These are phyloP conservation scores for Acanthaster planci DNA, from an alignment of 35 echinoderm and acorn worm genomes.

Conservation along the genomic window DNA sequence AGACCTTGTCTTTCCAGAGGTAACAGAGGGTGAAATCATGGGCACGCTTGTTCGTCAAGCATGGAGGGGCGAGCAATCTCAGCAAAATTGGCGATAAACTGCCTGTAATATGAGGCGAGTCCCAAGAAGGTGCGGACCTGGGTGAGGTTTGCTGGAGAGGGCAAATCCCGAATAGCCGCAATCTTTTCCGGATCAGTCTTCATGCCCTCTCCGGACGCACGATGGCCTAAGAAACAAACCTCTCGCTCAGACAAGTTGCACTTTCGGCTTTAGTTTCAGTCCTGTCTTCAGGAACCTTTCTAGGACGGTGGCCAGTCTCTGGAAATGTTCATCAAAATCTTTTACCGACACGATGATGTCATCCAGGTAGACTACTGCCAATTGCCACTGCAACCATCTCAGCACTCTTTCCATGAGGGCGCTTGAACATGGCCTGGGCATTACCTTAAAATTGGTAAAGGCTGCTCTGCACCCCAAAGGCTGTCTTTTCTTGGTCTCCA, in stretches of 20 bases:
- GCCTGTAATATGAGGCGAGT: too few species aligned
- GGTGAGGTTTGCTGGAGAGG: too few species aligned
- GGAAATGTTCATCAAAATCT: slow-evolving; percentile 13
- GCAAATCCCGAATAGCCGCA: slow-evolving; percentile 6
- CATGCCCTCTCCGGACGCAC: slow-evolving; percentile 39
- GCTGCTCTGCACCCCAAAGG: neutral
- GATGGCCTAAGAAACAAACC: slow-evolving; percentile 59
- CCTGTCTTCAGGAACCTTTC: neutral
- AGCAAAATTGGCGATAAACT: too few species aligned
- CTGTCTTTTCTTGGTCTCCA: neutral
- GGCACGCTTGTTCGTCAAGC: too few species aligned
- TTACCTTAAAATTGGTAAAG: slow-evolving; percentile 41
- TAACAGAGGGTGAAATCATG: too few species aligned
- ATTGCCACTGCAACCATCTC: slow-evolving; percentile 17
- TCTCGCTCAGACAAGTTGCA: slow-evolving; percentile 14
- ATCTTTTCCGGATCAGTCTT: slow-evolving; percentile 40
- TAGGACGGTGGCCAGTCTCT: neutral
- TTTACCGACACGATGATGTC: slow-evolving; percentile 27
- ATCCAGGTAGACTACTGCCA: slow-evolving; percentile 11
- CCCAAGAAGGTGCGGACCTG: too few species aligned
- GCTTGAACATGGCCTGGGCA: slow-evolving; percentile 34
- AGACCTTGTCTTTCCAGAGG: too few species aligned
- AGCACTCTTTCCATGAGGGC: slow-evolving; percentile 20
- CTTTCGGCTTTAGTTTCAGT: slow-evolving; percentile 15
- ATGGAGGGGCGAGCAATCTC: too few species aligned